Evolutionary conservation across 1,140 invertebrate species (phyloP), one percentile per base, ranked within the genome.

Genomic region (Cardiocondyla obscurior): DNA sequence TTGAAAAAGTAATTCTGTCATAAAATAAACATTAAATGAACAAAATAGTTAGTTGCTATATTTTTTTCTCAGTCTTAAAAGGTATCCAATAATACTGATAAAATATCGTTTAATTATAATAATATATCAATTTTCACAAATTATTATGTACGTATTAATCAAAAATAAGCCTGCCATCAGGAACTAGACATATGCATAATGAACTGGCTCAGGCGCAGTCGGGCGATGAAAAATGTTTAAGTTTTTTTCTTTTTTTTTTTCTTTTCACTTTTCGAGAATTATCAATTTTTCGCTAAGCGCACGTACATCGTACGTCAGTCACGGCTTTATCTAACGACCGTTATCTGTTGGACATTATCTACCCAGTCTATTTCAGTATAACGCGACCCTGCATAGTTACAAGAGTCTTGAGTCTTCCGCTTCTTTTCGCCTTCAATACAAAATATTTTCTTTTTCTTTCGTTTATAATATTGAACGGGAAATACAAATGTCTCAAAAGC

Each of bases 71-170:
- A 12, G 25, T 70, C 28, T 77, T 51, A 76, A 74, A 46, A 55
- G 49, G 19, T 12, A 64, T 3, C 44, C 83, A 64, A 44, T 49
- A 60, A 58, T 76, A 76, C 81, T 77, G 49, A 62, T 89, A 74
- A 89, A 88, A 82, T 89, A 88, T 85, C 42, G 57, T 69, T 85
- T 51, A 64, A n/a, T n/a, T n/a, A n/a, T n/a, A n/a, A n/a, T n/a
- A n/a, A n/a, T n/a, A n/a, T n/a, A n/a, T n/a, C n/a, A n/a, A n/a
- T n/a, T 49, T 5, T 19, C 39, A 12, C 8, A 46, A 74, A 74
- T 60, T 74, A 44, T 73, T 30, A 74, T n/a, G 22, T 51, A 36
- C 19, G 19, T 64, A 33, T 76, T 36, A 33, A 33, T 19, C 33
- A 36, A 5, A 12, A 42, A n/a, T 2, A 44, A 62, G 19, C 5